Conservation (phyloP, 2,797 vertebrate species). For the Botia kubotai region DNA sequence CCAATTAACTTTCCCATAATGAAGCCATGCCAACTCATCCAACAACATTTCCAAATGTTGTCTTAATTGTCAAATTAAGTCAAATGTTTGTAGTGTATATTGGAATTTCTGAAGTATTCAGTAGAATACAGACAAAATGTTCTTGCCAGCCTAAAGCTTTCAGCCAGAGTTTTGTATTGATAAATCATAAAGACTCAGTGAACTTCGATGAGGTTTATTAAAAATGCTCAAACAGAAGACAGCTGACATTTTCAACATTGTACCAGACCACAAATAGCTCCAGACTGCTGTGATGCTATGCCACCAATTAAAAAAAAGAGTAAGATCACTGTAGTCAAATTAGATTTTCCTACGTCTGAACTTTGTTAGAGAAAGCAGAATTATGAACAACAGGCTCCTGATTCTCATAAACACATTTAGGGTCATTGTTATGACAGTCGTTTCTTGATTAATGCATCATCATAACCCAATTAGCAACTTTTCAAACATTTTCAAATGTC, state of each 20-base stretch:
- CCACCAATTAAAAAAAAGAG: conserved; percentile 78
- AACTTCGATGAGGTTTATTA: conserved; percentile 71
- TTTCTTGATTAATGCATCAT: conserved; percentile 49
- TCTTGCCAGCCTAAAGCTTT: conserved; percentile 2
- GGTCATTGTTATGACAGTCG: conserved; percentile 42
- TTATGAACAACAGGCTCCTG: conserved; percentile 25
- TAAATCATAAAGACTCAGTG: conserved; percentile 57
- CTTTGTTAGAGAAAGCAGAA: conserved; percentile 44
- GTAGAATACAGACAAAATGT: not conserved
- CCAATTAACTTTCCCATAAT: not conserved
- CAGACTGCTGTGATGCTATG: conserved; percentile 70
- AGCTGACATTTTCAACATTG: conserved; percentile 85
- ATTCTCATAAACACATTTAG: conserved; percentile 26
- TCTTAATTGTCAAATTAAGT: not conserved
- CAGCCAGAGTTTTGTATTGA: conserved; percentile 34
- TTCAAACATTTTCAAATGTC: conserved; percentile 44
- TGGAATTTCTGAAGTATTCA: not conserved
- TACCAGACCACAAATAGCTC: conserved; percentile 81
- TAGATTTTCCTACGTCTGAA: conserved; percentile 63
- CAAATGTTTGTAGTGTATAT: not conserved
- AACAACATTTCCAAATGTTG: not conserved
- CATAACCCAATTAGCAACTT: conserved; percentile 49
- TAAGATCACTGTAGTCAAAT: conserved; percentile 69
- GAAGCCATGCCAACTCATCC: not conserved
- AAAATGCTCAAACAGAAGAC: conserved; percentile 73